A percentile compares a stretch with the other conserved stretches of the same genome.
Conservation (phyloP, 1,140 invertebrate genomes). For the Popillia japonica region DNA sequence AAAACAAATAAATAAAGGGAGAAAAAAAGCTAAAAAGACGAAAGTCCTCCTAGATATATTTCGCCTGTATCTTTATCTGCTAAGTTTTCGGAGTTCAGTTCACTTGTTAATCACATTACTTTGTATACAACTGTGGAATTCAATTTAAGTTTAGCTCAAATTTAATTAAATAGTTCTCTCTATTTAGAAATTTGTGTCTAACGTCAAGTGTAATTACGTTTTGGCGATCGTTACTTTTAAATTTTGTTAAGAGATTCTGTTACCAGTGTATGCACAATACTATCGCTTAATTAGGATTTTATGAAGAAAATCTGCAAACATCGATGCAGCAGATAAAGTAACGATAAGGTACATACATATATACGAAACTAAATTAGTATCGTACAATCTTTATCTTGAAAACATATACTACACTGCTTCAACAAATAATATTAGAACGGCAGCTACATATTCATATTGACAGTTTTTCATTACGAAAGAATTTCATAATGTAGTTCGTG, state of each 20-base stretch:
- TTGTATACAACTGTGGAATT: conserved; percentile 37
- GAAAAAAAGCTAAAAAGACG: not conserved
- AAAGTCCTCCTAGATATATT: conserved; percentile 5
- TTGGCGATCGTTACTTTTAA: not conserved
- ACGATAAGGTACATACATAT: too few species aligned
- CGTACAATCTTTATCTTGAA: too few species aligned
- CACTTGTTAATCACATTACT: conserved; percentile 38
- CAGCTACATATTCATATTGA: too few species aligned
- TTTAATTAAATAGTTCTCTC: conserved; percentile 36
- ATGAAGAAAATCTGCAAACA: too few species aligned
- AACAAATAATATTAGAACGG: too few species aligned
- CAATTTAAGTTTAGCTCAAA: conserved; percentile 38
- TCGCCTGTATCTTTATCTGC: conserved; percentile 29
- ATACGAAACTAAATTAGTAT: too few species aligned
- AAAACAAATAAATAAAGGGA: not conserved
- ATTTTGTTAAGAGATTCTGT: not conserved
- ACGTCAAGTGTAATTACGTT: conserved; percentile 28
- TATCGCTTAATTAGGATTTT: too few species aligned
- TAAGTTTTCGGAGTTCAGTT: conserved; percentile 30
- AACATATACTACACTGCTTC: too few species aligned
- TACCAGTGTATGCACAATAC: too few species aligned
- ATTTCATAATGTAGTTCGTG: too few species aligned
- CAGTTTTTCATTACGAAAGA: too few species aligned
- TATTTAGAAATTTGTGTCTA: conserved; percentile 33
- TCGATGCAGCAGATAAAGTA: too few species aligned